phyloP scores from a whole-genome alignment of 2,888 invertebrate genomes.

The Epistrophella euchroma region DNA sequence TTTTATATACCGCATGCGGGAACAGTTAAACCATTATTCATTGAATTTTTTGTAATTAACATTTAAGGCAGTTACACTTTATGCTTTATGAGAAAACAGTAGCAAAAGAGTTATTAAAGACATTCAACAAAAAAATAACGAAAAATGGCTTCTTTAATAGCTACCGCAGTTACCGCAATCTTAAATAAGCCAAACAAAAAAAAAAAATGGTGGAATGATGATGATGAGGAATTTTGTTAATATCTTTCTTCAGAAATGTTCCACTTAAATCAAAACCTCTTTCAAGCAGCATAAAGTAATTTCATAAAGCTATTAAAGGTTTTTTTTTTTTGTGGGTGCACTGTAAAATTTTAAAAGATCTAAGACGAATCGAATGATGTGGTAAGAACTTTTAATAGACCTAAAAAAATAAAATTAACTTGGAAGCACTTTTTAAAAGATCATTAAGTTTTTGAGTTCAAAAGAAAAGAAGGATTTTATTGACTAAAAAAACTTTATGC shows the following conservation, averaged over 20 bases:
- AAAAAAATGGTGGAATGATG: conserved; percentile 40
- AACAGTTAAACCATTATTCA: conserved; percentile 55
- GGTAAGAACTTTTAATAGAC: background rate
- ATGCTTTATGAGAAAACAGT: conserved; percentile 37
- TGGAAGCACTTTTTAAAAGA: conserved; percentile 37
- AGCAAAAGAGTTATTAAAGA: conserved; percentile 61
- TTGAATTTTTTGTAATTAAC: conserved; percentile 52
- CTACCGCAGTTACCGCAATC: conserved; percentile 4
- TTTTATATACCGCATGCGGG: background rate
- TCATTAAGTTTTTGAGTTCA: background rate
- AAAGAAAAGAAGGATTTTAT: background rate
- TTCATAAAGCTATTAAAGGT: conserved; percentile 70
- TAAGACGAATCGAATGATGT: conserved; percentile 10
- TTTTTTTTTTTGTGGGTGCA: conserved; percentile 51
- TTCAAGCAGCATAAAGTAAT: background rate
- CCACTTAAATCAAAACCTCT: background rate
- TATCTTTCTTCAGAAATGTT: conserved; percentile 57
- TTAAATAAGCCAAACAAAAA: conserved; percentile 24
- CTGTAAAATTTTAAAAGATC: conserved; percentile 32
- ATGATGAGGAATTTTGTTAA: conserved; percentile 40
- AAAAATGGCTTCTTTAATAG: conserved; percentile 59
- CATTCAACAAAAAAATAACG: conserved; percentile 32
- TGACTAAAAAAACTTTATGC: background rate
- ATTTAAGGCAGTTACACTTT: conserved; percentile 42
- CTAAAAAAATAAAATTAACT: background rate